Evolutionary conservation across 2,113 vertebrate species (phyloP).

Genomic region (Osmerus mordax): DNA sequence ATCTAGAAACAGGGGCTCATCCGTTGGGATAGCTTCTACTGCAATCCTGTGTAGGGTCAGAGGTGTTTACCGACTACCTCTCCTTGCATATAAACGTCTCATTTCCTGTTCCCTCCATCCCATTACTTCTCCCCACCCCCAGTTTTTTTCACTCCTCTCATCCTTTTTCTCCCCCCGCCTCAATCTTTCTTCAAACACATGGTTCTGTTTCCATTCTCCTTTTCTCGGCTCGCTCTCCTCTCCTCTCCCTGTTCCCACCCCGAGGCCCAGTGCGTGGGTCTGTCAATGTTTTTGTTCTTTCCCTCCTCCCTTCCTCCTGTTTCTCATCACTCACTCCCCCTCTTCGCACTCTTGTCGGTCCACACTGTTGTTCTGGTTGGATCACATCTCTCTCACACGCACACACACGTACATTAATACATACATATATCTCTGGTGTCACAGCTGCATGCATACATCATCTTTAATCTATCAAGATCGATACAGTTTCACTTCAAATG

Average conservation of each 20-base stretch:
- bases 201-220: not conserved
- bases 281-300: conserved; percentile 51
- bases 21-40: too few relatives aligned
- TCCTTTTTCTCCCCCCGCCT: not conserved
- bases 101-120: conserved; percentile 14
- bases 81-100: conserved; percentile 41
- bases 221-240: not conserved
- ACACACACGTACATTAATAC: not conserved
- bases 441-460: not conserved
- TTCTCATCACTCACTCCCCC: conserved; percentile 29
- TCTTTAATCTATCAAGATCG: too few relatives aligned
- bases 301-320: conserved; percentile 11
- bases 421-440: not conserved
- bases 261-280: conserved; percentile 54
- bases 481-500: too few relatives aligned
- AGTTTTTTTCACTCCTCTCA: not conserved
- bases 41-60: too few relatives aligned
- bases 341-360: not conserved
- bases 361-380: conserved; percentile 11
- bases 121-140: not conserved
- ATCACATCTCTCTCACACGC: conserved; percentile 19
- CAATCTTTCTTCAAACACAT: not conserved
- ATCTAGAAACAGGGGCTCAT: not conserved
- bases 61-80: too few relatives aligned
- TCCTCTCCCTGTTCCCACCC: conserved; percentile 36